phyloP scores from a whole-genome alignment of 2,113 vertebrate species.

The Taurulus bubalis region DNA sequence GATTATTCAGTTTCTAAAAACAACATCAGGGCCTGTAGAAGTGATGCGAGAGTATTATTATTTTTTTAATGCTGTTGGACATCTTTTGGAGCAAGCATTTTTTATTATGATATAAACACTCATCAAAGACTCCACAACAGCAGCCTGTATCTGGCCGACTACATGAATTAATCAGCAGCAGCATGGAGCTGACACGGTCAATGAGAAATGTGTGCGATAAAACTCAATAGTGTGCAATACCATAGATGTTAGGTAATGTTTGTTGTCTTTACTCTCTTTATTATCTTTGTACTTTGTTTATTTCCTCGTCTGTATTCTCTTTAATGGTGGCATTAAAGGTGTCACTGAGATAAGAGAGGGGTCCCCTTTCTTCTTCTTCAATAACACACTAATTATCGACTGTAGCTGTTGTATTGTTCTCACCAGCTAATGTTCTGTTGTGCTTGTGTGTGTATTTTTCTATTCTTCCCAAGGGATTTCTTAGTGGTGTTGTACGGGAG shows the following conservation, averaged over 20 bases:
- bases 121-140: constrained; percentile 7
- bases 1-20: not conserved
- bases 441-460: not conserved
- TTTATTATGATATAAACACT: not conserved
- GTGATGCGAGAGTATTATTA: not conserved
- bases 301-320: not conserved
- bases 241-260: not conserved
- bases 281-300: not conserved
- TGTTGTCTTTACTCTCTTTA: not conserved
- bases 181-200: not conserved
- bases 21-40: not conserved
- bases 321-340: not conserved
- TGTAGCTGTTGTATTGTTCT: not conserved
- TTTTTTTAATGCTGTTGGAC: not conserved
- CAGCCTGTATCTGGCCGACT: constrained; percentile 1
- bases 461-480: not conserved
- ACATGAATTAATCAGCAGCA: constrained; percentile 32
- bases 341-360: not conserved
- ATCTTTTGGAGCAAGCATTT: not conserved
- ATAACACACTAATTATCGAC: not conserved
- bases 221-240: not conserved
- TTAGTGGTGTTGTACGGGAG: not conserved
- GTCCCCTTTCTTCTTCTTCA: not conserved
- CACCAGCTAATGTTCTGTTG: not conserved
- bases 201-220: not conserved